Base-by-base conservation (phyloP, 2,888 invertebrate genomes). In the Phaedon cochleariae region DNA sequence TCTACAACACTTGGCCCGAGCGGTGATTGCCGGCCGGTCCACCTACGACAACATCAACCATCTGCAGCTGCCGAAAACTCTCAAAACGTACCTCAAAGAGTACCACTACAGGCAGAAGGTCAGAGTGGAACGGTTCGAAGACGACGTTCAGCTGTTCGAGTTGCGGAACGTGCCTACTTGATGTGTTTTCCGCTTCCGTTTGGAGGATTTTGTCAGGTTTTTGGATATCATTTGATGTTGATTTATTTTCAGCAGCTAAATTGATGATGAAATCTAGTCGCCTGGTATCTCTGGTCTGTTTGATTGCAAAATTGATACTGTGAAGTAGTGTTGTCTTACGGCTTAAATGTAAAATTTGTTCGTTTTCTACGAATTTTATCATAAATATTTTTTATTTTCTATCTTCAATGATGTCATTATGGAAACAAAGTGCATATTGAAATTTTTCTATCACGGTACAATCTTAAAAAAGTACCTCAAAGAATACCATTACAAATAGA, bases 61-160 rank as follows among this genome's bases (percentile, higher is more conserved):
- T 76, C 86, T 98, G 58, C 93, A 93, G 64, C 86, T 98, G 76
- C 98, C 98, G 45, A 89, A 91, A 73, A 89, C 92, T 4, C 87
- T 98, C 64, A 94, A 96, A 80, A 88, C 90, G 67, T 98, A 95
- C 86, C 89, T 98, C 49, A 95, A 95, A 83, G 97, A 97, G 84
- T 98, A 98, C 84, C 98, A 98, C 84, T 98, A 98, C 85, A 90
- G 97, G 77, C 96, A 97, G 82, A 87, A 94, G 59, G 92, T 95
- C 74, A 87, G 95, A 68, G 92, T 94, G 66, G 90, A 93, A 76
- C 87, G 92, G 65, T 90, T 94, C 66, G 94, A 94, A 72, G 87
- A 85, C 34, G 88, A 89, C 61, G 77, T 84, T 45, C 82, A 82
- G 62, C 83, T 82, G 81, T 68, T 84, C 22, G 84, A 84, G 69